Evolutionary conservation across 2,797 vertebrate genomes (phyloP).

Genomic region (Malurus leucopterus): DNA sequence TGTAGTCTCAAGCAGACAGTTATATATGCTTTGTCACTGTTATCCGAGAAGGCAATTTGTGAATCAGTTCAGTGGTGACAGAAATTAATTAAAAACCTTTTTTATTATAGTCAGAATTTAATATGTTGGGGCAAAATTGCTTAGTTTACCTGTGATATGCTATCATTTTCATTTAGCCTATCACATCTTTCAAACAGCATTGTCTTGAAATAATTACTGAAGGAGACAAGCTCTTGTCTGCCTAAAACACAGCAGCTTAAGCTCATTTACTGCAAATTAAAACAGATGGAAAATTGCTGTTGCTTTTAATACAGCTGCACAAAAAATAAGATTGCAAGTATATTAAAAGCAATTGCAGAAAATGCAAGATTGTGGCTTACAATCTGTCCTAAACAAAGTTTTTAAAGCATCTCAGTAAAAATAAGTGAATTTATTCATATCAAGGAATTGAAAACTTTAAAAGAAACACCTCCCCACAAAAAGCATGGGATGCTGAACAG

Average conservation of each 20-base stretch:
- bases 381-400: not conserved
- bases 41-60: not conserved
- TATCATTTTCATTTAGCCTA: conserved; percentile 21
- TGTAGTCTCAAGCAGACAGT: not conserved
- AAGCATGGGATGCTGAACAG: not conserved
- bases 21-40: not conserved
- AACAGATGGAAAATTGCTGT: not conserved
- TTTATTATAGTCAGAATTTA: not conserved
- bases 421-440: not conserved
- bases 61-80: not conserved
- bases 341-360: not conserved
- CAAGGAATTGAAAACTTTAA: not conserved
- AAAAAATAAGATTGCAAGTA: not conserved
- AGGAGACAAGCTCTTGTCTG: not conserved
- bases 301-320: not conserved
- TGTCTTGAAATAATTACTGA: conserved; percentile 23
- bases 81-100: conserved; percentile 2
- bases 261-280: conserved; percentile 30
- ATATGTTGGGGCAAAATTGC: not conserved
- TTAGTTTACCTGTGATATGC: not conserved
- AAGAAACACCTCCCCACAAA: not conserved
- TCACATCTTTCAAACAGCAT: not conserved
- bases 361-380: not conserved
- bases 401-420: not conserved
- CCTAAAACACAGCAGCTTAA: not conserved